Evolutionary conservation across 2,797 vertebrate species (phyloP), one percentile per base, ranked within the genome.

Genomic region (Danionella dracula): DNA sequence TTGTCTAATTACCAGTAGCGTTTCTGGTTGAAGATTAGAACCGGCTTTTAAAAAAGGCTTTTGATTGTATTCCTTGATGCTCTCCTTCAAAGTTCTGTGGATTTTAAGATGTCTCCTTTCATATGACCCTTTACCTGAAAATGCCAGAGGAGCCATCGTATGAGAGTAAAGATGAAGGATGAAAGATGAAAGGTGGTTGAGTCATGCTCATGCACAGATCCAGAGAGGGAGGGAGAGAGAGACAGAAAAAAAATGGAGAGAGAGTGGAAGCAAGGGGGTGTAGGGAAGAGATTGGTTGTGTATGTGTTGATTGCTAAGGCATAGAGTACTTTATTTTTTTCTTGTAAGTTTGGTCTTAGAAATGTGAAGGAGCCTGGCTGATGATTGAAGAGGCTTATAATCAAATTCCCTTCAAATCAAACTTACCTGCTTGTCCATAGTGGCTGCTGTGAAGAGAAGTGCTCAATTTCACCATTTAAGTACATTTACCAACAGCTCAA

Each of bases 341-440:
- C 15, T 38, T 32, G 45, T 2, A n/a, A 3, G 37, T 56, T 56
- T 56, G 20, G 45, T 38, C 62, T 55, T 42, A 17, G 40, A 54
- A 31, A 42, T 15, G 19, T 54, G 55, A 45, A 45, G 1, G 11
- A 56, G 62, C 61, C 57, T 20, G 49, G 37, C 15, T 38, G 20
- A 59, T 5, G 13, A 58, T 11, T 76, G 70, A 76, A 45, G 59
- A 72, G 68, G 66, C 68, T 59, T 61, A 37, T 67, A 70, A 68
- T 74, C 57, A 51, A 48, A 60, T 60, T 70, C 50, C 37, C 16
- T 46, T 37, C 56, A 67, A 72, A 77, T 79, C n/a, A 45, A 19
- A 29, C 50, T 27, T 31, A 66, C 50, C 13, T 66, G 31, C 20
- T 23, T 55, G 27, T 66, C 41, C 50, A 13, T 45, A 31, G 54